Evolutionary conservation across 2,113 vertebrate species (phyloP).

Genomic region (Nerophis ophidion): DNA sequence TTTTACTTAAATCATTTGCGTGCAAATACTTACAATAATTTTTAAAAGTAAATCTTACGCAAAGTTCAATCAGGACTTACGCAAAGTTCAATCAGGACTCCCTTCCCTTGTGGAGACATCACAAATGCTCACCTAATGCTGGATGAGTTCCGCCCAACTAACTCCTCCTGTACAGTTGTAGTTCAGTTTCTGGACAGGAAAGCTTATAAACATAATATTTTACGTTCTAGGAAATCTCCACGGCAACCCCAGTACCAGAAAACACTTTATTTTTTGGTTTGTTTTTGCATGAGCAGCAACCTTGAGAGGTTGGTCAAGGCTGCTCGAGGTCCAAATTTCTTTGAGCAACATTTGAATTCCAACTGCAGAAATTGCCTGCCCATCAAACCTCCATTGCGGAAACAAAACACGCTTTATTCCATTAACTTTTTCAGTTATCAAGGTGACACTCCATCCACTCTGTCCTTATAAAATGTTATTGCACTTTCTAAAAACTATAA

Average conservation of each 20-base stretch:
- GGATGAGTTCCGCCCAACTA: too few relatives aligned
- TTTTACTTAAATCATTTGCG: too few relatives aligned
- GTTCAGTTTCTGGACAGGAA: too few relatives aligned
- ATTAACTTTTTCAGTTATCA: slow-evolving; percentile 6
- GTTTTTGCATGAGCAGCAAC: not conserved
- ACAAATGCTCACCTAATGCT: too few relatives aligned
- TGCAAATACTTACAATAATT: too few relatives aligned
- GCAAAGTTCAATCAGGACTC: too few relatives aligned
- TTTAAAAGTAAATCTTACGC: too few relatives aligned
- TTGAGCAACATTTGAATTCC: slow-evolving; percentile 10
- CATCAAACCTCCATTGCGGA: slow-evolving; percentile 1
- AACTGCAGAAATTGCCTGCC: slow-evolving; percentile 3
- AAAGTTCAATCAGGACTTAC: too few relatives aligned
- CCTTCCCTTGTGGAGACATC: too few relatives aligned
- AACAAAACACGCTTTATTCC: slow-evolving; percentile 7
- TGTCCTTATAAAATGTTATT: slow-evolving; percentile 1
- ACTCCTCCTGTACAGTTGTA: too few relatives aligned
- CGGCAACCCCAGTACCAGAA: slow-evolving; percentile 36
- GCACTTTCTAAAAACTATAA: slow-evolving; percentile 1
- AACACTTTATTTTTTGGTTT: not conserved
- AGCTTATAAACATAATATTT: too few relatives aligned
- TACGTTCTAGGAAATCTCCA: too few relatives aligned
- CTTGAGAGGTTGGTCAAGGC: slow-evolving; percentile 4
- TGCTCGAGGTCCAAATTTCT: slow-evolving; percentile 19
- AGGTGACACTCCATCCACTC: slow-evolving; percentile 3